phyloP scores from a whole-genome alignment of 2,888 invertebrate species.

The Coelopa pilipes region DNA sequence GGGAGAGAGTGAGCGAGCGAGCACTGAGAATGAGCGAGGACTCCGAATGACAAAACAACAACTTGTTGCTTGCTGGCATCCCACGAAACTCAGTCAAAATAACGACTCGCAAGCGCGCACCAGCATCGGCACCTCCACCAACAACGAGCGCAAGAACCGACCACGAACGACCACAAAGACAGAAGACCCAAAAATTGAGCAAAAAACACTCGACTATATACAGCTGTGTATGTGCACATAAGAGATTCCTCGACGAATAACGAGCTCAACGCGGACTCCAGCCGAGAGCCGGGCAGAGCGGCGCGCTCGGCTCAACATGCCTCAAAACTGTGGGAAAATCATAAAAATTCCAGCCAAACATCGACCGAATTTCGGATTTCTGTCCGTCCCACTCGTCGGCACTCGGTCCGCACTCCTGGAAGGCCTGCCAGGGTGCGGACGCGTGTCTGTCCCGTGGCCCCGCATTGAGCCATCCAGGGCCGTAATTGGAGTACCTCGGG shows the following conservation, averaged over 20 bases:
- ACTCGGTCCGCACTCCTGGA: too few species aligned
- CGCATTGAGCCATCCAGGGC: neutral
- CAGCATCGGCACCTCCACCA: too few species aligned
- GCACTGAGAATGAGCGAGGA: too few species aligned
- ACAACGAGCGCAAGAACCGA: neutral
- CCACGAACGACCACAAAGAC: neutral
- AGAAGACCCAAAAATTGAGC: neutral
- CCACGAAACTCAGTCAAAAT: too few species aligned
- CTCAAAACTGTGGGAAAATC: constrained; percentile 20
- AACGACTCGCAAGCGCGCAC: too few species aligned
- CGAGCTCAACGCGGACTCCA: constrained; percentile 11
- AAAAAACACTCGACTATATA: too few species aligned
- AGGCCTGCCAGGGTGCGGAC: neutral
- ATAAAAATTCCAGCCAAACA: constrained; percentile 12
- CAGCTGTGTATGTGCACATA: neutral
- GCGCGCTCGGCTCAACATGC: neutral
- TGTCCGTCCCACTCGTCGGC: too few species aligned
- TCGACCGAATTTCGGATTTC: too few species aligned
- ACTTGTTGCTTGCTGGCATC: too few species aligned
- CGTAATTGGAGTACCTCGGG: constrained; percentile 6
- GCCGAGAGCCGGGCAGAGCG: neutral
- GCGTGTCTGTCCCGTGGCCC: constrained; percentile 15
- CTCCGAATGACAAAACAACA: too few species aligned
- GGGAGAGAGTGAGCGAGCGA: too few species aligned
- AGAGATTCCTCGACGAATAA: neutral